Evolutionary conservation across 2,888 invertebrate species (phyloP), one percentile per base, ranked within the genome.

Genomic region (Axea sp.): DNA sequence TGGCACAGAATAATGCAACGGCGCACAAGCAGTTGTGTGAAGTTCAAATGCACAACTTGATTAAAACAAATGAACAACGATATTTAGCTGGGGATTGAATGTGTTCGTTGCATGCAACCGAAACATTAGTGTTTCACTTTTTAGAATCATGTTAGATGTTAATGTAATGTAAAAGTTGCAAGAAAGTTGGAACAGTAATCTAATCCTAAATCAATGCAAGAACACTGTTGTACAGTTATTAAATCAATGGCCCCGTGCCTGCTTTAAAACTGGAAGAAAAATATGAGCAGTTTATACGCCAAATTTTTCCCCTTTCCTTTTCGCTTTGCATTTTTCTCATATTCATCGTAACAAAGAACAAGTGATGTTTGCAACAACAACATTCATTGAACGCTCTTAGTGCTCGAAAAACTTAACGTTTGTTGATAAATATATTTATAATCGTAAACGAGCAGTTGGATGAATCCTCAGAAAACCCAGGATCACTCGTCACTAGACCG

Each of bases 111-210:
- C 64, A 43, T 53, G 64, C 64, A 51, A 64, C 43, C 17, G 64
- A 51, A 35, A 43, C 51, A 53, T 64, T 64, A 64, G 51, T 24
- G 26, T 51, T 64, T 41, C 43, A 43, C 43, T 41, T 64, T 51
- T 51, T 30, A 33, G 19, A 24, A 28, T 7, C 6, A 43, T 14
- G 33, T 8, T 31, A 12, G 7, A 49, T 30, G 22, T 49, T 60
- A 39, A 37, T 49, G 39, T 19, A 24, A 49, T 39, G 49, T 24
- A 62, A 62, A 62, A 49, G 49, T 62, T 31, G n/a, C 31, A 26
- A 49, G 28, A 1, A 30, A 49, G 28, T 39, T 30, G 14, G 12
- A 8, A 7, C 17, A 41, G 28, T 33, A 47, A 60, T 45, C 8
- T 45, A 45, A 55, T 41, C 19, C 19, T 35, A 28, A 28, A 59